Percentiles rank a stretch among this genome's conserved stretches.
phyloP scores from a whole-genome alignment of 2,797 vertebrate species.

The Trematomus bernacchii region DNA sequence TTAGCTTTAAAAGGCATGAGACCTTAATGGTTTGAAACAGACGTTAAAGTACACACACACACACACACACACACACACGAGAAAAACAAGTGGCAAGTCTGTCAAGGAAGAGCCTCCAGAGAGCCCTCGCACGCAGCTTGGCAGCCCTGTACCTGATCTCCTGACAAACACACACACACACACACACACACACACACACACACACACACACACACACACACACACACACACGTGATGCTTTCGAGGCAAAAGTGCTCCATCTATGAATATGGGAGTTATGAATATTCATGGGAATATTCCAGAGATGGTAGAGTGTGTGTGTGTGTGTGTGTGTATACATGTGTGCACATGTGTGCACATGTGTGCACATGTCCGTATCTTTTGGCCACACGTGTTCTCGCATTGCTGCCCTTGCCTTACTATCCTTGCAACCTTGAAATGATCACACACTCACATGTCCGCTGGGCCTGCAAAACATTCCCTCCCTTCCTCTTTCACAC shows the following conservation, averaged over 20 bases:
- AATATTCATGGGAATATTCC: slow-evolving; percentile 77
- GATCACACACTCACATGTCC: slow-evolving; percentile 64
- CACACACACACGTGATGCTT: slow-evolving; percentile 34
- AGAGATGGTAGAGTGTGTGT: slow-evolving; percentile 19
- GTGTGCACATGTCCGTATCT: slow-evolving; percentile 7
- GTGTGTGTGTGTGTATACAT: neutral
- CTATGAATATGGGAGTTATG: slow-evolving; percentile 43
- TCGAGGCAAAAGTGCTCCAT: slow-evolving; percentile 66
- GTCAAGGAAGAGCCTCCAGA: slow-evolving; percentile 61
- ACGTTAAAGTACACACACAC: slow-evolving; percentile 3
- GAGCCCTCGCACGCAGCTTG: slow-evolving; percentile 49
- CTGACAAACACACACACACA: slow-evolving; percentile 46
- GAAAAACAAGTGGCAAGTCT: slow-evolving; percentile 66
- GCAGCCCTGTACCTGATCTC: slow-evolving; percentile 63
- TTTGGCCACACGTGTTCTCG: slow-evolving; percentile 30
- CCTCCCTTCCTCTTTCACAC: slow-evolving; percentile 40
- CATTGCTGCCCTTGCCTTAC: slow-evolving; percentile 50
- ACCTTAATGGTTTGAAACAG: slow-evolving; percentile 30
- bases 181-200: slow-evolving; percentile 4
- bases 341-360: neutral
- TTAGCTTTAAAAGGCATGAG: slow-evolving; percentile 44
- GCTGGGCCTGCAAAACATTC: slow-evolving; percentile 47
- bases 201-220: slow-evolving; percentile 28
- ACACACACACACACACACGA: neutral
- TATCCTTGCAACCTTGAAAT: slow-evolving; percentile 74